Conservation (phyloP, 1,140 invertebrate genomes). For the Dreissena polymorpha region DNA sequence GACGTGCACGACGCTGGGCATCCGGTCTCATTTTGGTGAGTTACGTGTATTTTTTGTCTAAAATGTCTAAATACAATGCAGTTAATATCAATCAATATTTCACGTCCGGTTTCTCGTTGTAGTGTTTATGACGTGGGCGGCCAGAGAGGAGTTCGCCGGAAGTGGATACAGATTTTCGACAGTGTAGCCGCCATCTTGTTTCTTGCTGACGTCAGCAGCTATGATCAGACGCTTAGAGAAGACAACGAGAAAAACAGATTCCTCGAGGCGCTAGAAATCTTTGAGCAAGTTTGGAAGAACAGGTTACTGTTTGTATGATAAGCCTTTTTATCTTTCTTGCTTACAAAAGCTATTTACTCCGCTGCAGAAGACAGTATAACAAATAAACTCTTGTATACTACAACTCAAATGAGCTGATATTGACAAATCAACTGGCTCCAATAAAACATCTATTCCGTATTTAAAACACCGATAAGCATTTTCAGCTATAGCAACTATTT, state of each 20-base stretch:
- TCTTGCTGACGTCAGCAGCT: slow-evolving; percentile 88
- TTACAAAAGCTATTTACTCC: too few species aligned
- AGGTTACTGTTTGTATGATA: slow-evolving; percentile 79
- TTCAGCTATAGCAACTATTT: too few species aligned
- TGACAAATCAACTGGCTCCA: too few species aligned
- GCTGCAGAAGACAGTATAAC: too few species aligned
- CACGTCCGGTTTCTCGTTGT: neutral
- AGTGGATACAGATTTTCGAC: slow-evolving; percentile 92
- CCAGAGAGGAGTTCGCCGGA: slow-evolving; percentile 89
- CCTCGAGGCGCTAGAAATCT: slow-evolving; percentile 86
- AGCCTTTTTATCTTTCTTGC: too few species aligned
- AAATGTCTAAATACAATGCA: too few species aligned
- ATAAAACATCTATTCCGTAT: too few species aligned
- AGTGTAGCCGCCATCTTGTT: slow-evolving; percentile 90
- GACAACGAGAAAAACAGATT: slow-evolving; percentile 86
- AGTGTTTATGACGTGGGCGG: slow-evolving; percentile 83
- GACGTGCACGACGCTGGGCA: slow-evolving; percentile 70
- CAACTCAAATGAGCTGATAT: too few species aligned
- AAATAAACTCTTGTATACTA: too few species aligned
- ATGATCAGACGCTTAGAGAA: slow-evolving; percentile 88
- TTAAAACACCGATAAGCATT: too few species aligned
- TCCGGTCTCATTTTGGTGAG: slow-evolving; percentile 73
- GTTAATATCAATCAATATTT: neutral
- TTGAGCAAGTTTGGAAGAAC: slow-evolving; percentile 89
- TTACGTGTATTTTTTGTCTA: neutral